A percentile compares a stretch with the other conserved stretches of the same genome.
Evolutionary conservation across 2,113 vertebrate species (phyloP).

Genomic region (Calyptomena viridis): DNA sequence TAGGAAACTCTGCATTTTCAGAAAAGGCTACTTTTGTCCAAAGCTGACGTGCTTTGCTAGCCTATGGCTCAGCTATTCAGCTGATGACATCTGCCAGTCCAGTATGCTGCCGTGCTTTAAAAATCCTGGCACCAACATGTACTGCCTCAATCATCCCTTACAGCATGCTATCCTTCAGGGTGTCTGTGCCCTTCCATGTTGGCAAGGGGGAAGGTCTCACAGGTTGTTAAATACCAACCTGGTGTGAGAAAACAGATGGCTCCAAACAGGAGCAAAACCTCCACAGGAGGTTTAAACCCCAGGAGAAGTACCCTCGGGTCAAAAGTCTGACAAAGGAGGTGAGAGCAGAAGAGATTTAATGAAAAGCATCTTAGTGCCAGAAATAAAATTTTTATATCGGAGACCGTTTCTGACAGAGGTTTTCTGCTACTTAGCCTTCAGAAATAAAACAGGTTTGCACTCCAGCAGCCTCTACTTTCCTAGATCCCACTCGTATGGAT

Average conservation of each 20-base stretch:
- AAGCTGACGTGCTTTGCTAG: conserved; percentile 13
- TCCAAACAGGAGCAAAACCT: not conserved
- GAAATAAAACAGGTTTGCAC: not conserved
- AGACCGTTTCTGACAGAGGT: not conserved
- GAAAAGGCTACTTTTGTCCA: conserved; percentile 17
- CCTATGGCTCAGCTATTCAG: conserved; percentile 8
- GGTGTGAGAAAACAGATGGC: not conserved
- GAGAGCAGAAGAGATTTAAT: not conserved
- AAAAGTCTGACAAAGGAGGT: not conserved
- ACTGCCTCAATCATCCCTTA: not conserved
- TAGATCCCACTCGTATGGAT: not conserved
- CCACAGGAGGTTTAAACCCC: not conserved
- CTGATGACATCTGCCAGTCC: conserved; percentile 13
- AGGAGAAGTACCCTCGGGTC: not conserved
- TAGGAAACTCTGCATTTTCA: not conserved
- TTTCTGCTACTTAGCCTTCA: not conserved
- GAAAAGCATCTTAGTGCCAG: not conserved
- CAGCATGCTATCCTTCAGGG: not conserved
- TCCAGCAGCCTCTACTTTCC: not conserved
- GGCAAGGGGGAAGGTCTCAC: not conserved
- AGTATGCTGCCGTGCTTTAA: not conserved
- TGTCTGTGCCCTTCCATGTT: not conserved
- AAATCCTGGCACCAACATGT: not conserved
- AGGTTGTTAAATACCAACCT: not conserved
- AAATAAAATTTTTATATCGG: not conserved